These are phyloP conservation scores for Xestobium rufovillosum DNA, from an alignment of 2,888 invertebrate genomes.

Conservation along the genomic window DNA sequence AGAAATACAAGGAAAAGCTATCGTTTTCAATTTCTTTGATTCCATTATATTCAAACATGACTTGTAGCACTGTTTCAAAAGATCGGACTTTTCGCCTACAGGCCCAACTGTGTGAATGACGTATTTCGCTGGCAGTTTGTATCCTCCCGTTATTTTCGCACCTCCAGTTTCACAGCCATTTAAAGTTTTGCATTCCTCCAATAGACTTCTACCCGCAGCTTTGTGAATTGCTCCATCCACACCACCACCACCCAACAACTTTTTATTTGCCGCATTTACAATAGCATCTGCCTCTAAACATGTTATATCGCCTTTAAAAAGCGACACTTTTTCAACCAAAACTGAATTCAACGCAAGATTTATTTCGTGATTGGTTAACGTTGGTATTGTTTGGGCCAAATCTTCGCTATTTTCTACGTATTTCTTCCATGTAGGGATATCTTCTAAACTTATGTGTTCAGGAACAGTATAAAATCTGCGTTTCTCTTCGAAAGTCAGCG, in stretches of 20 bases:
- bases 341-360: slow-evolving; percentile 40
- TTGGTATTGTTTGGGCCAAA: slow-evolving; percentile 38
- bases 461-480: slow-evolving; percentile 45
- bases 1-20: slow-evolving; percentile 86
- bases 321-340: slow-evolving; percentile 55
- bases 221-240: slow-evolving; percentile 87
- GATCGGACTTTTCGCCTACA: slow-evolving; percentile 57
- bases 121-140: slow-evolving; percentile 76
- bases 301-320: slow-evolving; percentile 78
- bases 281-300: slow-evolving; percentile 78
- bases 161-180: slow-evolving; percentile 74
- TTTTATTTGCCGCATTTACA: slow-evolving; percentile 82
- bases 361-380: slow-evolving; percentile 37
- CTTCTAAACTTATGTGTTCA: slow-evolving; percentile 41
- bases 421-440: slow-evolving; percentile 52
- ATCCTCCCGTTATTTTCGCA: slow-evolving; percentile 77
- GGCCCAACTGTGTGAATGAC: slow-evolving; percentile 90
- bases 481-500: slow-evolving; percentile 49
- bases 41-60: slow-evolving; percentile 54
- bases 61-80: slow-evolving; percentile 63
- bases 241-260: slow-evolving; percentile 73
- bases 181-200: slow-evolving; percentile 64
- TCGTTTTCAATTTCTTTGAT: slow-evolving; percentile 52
- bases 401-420: slow-evolving; percentile 41
- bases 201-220: slow-evolving; percentile 63